Percentiles rank a stretch among this genome's conserved stretches.
These are phyloP conservation scores for Neostethus bicornis DNA, from an alignment of 2,797 vertebrate genomes.

Conservation along the genomic window DNA sequence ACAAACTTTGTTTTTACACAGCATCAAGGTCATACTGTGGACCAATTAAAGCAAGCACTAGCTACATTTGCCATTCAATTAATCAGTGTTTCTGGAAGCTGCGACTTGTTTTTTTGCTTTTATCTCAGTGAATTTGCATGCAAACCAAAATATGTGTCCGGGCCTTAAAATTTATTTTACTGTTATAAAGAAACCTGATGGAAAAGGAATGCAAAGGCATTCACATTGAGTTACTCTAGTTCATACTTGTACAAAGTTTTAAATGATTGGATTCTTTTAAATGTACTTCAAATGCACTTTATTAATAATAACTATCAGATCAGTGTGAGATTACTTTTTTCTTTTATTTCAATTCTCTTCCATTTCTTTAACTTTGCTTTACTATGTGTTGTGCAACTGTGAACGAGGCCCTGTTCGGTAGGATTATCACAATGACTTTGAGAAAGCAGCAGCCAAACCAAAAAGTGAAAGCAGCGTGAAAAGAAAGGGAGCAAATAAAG, in stretches of 20 bases:
- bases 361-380: not conserved
- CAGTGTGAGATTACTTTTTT: not conserved
- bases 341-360: not conserved
- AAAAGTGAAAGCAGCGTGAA: slow-evolving; percentile 69
- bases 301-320: not conserved
- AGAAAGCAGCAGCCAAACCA: slow-evolving; percentile 56
- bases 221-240: not conserved
- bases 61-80: not conserved
- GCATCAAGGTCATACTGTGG: not conserved
- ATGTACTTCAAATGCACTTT: not conserved
- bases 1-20: not conserved
- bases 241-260: slow-evolving; percentile 23
- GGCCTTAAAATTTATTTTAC: slow-evolving; percentile 16
- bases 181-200: slow-evolving; percentile 10
- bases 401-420: slow-evolving; percentile 54
- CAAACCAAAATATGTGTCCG: slow-evolving; percentile 27
- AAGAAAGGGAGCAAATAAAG: slow-evolving; percentile 73
- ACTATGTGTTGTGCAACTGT: slow-evolving; percentile 34
- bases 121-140: slow-evolving; percentile 13
- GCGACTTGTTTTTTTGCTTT: slow-evolving; percentile 25
- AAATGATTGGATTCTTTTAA: too few relatives aligned
- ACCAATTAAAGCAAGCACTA: not conserved
- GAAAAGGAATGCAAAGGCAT: slow-evolving; percentile 11
- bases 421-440: slow-evolving; percentile 12
- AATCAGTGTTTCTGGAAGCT: not conserved